Evolutionary conservation across 2,797 vertebrate species (phyloP).

Genomic region (Ispidina picta): DNA sequence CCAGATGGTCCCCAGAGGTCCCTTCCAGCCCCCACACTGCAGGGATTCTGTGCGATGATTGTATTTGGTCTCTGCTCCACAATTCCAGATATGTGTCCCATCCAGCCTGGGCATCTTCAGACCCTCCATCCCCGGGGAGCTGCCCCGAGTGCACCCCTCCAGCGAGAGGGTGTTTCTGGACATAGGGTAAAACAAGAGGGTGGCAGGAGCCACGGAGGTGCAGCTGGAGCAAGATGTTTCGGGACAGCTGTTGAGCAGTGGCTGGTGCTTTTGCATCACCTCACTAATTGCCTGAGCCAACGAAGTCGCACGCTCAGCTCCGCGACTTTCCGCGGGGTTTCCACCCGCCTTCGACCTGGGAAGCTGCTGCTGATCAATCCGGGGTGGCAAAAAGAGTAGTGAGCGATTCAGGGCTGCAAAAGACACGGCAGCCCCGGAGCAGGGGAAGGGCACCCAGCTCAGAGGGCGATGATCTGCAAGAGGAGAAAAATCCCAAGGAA

Average conservation of each 20-base stretch:
- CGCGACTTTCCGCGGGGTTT: constrained; percentile 3
- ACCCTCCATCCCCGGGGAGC: neutral
- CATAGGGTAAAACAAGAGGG: neutral
- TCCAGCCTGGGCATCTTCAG: neutral
- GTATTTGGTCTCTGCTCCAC: neutral
- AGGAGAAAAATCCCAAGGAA: neutral
- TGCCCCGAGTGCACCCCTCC: neutral
- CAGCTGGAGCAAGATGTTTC: neutral
- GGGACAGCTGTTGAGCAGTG: neutral
- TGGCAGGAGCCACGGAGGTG: neutral
- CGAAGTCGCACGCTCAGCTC: neutral
- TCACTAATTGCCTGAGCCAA: constrained; percentile 9
- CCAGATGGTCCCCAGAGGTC: neutral
- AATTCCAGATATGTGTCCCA: rapidly evolving
- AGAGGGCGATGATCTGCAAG: neutral
- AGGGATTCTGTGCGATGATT: neutral
- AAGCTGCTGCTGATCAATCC: neutral
- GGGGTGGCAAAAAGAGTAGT: neutral
- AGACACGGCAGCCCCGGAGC: neutral
- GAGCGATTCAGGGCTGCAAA: neutral
- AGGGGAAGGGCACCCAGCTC: neutral
- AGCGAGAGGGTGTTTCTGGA: neutral
- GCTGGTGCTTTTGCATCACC: neutral
- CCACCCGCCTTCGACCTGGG: neutral
- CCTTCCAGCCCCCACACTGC: neutral